Percentiles rank a stretch among this genome's conserved stretches.
Evolutionary conservation across 2,888 invertebrate genomes (phyloP).

Genomic region (Ypsolopha scabrella): DNA sequence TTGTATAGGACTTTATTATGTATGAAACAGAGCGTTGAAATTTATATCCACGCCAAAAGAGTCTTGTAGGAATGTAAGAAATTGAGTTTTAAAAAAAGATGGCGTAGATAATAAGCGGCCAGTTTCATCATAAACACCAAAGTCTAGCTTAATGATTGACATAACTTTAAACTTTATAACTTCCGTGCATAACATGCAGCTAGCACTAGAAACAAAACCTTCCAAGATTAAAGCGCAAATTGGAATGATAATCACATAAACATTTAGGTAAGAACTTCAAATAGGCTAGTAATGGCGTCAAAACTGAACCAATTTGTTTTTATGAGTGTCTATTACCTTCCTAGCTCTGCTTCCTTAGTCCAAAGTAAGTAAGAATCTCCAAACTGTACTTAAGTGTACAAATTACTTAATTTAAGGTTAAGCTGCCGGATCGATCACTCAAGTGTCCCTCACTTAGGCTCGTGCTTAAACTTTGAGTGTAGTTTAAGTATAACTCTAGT

Average conservation of each 20-base stretch:
- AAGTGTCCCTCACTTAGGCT: slow-evolving; percentile 25
- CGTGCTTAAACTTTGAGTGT: not conserved
- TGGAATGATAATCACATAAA: too few relatives aligned
- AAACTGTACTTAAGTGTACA: slow-evolving; percentile 69
- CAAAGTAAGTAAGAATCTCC: slow-evolving; percentile 55
- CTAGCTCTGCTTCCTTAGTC: slow-evolving; percentile 20
- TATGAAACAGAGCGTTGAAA: too few relatives aligned
- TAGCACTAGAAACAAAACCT: not conserved
- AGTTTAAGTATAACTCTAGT: slow-evolving; percentile 2
- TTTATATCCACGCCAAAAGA: too few relatives aligned
- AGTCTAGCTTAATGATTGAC: too few relatives aligned
- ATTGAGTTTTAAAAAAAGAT: too few relatives aligned
- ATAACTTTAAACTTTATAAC: too few relatives aligned
- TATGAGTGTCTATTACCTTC: slow-evolving; percentile 18
- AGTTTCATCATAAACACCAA: too few relatives aligned
- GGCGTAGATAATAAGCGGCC: too few relatives aligned
- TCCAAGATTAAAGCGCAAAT: not conserved
- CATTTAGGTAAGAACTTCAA: too few relatives aligned
- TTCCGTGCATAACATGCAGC: not conserved
- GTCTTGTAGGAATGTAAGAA: too few relatives aligned
- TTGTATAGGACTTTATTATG: too few relatives aligned
- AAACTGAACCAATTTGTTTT: not conserved
- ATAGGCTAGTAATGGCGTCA: not conserved
- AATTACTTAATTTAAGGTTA: slow-evolving; percentile 69
- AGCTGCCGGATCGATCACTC: slow-evolving; percentile 54